A percentile compares a stretch with the other conserved stretches of the same genome.
phyloP scores from a whole-genome alignment of 92 coral and sea anemone genomes.

The Porites lobata region DNA sequence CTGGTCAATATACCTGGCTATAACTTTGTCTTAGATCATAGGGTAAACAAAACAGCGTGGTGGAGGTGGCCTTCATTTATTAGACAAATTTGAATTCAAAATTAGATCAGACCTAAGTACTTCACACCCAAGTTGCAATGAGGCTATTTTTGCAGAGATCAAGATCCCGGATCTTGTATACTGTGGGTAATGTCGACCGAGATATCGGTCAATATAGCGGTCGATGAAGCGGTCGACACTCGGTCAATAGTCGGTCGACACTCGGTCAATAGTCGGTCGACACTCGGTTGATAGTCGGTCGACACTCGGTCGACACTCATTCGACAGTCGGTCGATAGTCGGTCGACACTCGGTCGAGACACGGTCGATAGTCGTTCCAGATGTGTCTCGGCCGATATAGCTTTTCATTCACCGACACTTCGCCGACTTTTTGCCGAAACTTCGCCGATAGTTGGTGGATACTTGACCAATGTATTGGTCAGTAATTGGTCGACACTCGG shows the following conservation, averaged over 20 bases:
- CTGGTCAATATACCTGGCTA: slow-evolving; percentile 42
- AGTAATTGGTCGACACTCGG: background rate
- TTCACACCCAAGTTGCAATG: background rate
- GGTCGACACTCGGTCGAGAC: background rate
- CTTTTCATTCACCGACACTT: too few species aligned
- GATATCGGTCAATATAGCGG: too few species aligned
- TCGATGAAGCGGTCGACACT: too few species aligned
- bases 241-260: too few species aligned
- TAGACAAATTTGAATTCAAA: background rate
- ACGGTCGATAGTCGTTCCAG: background rate
- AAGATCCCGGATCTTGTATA: background rate
- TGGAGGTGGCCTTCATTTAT: slow-evolving; percentile 58
- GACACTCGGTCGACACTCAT: too few species aligned
- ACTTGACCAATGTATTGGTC: too few species aligned
- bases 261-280: too few species aligned
- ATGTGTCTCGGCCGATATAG: too few species aligned
- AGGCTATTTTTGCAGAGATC: background rate
- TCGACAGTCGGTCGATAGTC: too few species aligned
- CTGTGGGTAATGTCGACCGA: background rate
- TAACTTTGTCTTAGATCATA: slow-evolving; percentile 51
- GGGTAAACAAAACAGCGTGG: slow-evolving; percentile 43
- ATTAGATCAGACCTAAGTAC: background rate
- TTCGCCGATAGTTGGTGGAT: too few species aligned
- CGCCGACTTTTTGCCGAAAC: too few species aligned
- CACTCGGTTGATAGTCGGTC: too few species aligned